Percentiles rank a stretch among this genome's conserved stretches.
phyloP scores from a whole-genome alignment of 2,113 vertebrate species.

The Archilochus colubris region DNA sequence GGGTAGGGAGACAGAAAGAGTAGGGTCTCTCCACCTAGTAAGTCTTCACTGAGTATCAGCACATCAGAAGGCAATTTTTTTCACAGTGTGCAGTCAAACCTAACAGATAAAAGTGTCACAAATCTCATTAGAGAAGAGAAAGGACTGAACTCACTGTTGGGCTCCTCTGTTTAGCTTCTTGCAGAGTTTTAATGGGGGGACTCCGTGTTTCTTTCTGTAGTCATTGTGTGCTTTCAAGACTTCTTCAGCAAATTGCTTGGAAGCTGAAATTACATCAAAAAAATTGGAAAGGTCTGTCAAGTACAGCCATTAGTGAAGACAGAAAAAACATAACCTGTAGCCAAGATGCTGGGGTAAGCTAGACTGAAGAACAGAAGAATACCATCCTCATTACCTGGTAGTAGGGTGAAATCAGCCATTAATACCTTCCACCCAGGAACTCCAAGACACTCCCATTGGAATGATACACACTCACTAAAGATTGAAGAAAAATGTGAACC shows the following conservation, averaged over 20 bases:
- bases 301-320: neutral
- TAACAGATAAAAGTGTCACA: neutral
- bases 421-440: neutral
- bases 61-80: neutral
- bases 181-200: constrained; percentile 88
- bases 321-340: neutral
- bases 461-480: neutral
- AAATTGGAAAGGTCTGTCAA: neutral
- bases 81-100: neutral
- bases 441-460: neutral
- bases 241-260: constrained; percentile 91
- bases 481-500: neutral
- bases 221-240: constrained; percentile 90
- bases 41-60: neutral
- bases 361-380: neutral
- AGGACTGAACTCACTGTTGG: constrained; percentile 81
- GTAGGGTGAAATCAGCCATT: neutral
- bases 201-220: constrained; percentile 89
- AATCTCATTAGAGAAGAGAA: constrained; percentile 4
- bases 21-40: neutral
- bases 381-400: neutral
- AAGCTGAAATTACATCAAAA: constrained; percentile 80
- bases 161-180: constrained; percentile 89
- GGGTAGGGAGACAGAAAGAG: neutral
- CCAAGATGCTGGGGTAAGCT: neutral